Evolutionary conservation across 2,888 invertebrate species (phyloP), one percentile per base, ranked within the genome.

Genomic region (Orthosia gracilis): DNA sequence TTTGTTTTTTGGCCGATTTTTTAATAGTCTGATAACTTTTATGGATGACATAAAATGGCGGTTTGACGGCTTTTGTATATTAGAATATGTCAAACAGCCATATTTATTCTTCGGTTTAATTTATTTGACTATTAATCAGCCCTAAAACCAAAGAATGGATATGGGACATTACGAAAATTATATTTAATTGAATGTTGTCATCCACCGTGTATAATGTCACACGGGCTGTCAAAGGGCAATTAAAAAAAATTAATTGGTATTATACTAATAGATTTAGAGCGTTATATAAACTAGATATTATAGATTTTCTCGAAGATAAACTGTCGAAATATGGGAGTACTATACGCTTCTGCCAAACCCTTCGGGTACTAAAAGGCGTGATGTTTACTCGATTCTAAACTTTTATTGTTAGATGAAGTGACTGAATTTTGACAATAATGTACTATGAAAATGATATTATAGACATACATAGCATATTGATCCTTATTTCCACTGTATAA

Each of bases 381-480:
- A 58, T 40, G 23, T 17, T 73, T 0, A 31, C 26, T 59, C n/a
- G 18, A 21, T 26, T 21, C 0, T 12, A 66, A 15, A 3, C 26
- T 52, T 52, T 47, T 13, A 17, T 52, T 68, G 11, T 45, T 73
- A 18, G 50, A 23, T 21, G 23, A 75, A 54, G 17, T 54, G 78
- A 78, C 78, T 81, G 82, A 81, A 50, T 4, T 63, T 63, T 17
- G 78, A 78, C 78, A 78, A 78, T 78, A 78, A 77, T 76, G 55
- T 61, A 47, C 12, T 50, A 64, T 26, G 15, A 7, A 31, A 31
- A 58, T 69, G 58, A 76, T 76, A 73, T 80, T 76, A 67, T 40
- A 40, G 1, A 40, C 40, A 40, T 9, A 40, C 40, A 40, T 40
- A 40, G 40, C 40, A 40, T 40, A 40, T 40, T 40, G 40, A 40